Percentiles rank a stretch among this genome's conserved stretches.
Evolutionary conservation across 2,113 vertebrate genomes (phyloP).

Genomic region (Boleophthalmus pectinirostris): DNA sequence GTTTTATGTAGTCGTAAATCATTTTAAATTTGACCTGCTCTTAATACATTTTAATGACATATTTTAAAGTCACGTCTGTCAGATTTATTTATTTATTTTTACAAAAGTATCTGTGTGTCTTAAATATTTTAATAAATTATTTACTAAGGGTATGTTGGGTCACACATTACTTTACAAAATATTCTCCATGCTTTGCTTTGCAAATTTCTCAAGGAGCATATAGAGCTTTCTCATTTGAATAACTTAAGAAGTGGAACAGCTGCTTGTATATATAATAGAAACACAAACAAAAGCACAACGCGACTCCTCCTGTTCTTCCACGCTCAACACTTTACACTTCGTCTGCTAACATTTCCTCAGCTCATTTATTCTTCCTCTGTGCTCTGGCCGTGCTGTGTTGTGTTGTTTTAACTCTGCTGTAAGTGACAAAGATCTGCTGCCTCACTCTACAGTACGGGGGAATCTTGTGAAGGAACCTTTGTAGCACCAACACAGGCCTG

Average conservation of each 20-base stretch:
- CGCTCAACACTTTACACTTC: background rate
- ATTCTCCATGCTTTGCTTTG: background rate
- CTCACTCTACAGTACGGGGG: background rate
- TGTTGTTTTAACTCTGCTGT: background rate
- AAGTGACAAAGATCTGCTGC: background rate
- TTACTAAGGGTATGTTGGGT: too few species aligned
- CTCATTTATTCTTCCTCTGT: background rate
- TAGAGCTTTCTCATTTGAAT: background rate
- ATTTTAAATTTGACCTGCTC: too few species aligned
- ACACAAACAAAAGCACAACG: background rate
- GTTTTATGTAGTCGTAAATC: too few species aligned
- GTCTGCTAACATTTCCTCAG: background rate
- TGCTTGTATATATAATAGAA: background rate
- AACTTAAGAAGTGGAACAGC: background rate
- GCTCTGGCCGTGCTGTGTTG: background rate
- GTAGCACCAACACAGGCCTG: background rate
- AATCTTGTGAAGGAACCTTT: constrained; percentile 4
- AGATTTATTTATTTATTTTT: too few species aligned
- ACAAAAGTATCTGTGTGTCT: too few species aligned
- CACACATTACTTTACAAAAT: too few species aligned
- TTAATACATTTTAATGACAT: too few species aligned
- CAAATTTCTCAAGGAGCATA: background rate
- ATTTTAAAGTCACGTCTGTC: too few species aligned
- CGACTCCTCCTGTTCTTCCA: background rate
- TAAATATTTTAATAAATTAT: too few species aligned